Evolutionary conservation across 2,888 invertebrate genomes (phyloP).

Genomic region (Aelia acuminata): DNA sequence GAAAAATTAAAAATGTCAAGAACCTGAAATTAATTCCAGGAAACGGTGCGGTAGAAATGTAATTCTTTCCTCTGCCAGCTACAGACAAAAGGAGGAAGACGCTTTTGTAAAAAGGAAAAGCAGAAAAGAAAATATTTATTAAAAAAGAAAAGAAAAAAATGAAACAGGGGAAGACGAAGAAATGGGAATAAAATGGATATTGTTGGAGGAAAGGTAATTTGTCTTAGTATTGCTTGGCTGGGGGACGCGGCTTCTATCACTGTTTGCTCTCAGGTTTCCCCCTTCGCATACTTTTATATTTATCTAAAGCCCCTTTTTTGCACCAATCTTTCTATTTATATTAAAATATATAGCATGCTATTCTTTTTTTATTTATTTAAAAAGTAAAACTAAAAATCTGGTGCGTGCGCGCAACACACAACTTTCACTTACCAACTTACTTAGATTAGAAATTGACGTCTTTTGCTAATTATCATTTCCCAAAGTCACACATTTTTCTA

Average conservation of each 20-base stretch:
- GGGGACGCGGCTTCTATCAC: neutral
- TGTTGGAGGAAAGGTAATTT: slow-evolving; percentile 24
- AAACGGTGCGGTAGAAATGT: neutral
- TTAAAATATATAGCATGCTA: no score
- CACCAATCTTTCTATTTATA: neutral
- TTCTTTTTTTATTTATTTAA: no score
- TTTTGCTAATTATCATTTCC: no score
- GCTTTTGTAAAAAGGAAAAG: neutral
- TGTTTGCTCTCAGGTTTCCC: neutral
- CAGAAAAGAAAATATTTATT: slow-evolving; percentile 8
- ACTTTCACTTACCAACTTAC: no score
- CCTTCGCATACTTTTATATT: neutral
- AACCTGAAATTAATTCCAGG: neutral
- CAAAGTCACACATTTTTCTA: no score
- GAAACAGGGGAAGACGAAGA: slow-evolving; percentile 1
- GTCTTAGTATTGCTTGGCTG: slow-evolving; percentile 32
- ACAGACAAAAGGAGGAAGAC: neutral
- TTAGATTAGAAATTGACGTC: no score
- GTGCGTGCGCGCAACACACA: no score
- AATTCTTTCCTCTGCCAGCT: neutral
- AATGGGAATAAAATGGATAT: slow-evolving; percentile 47
- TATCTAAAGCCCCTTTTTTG: neutral
- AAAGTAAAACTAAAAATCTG: no score
- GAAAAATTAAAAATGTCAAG: slow-evolving; percentile 21
- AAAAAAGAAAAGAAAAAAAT: neutral